phyloP scores from a whole-genome alignment of 1,140 invertebrate genomes.

The Sogatella furcifera region DNA sequence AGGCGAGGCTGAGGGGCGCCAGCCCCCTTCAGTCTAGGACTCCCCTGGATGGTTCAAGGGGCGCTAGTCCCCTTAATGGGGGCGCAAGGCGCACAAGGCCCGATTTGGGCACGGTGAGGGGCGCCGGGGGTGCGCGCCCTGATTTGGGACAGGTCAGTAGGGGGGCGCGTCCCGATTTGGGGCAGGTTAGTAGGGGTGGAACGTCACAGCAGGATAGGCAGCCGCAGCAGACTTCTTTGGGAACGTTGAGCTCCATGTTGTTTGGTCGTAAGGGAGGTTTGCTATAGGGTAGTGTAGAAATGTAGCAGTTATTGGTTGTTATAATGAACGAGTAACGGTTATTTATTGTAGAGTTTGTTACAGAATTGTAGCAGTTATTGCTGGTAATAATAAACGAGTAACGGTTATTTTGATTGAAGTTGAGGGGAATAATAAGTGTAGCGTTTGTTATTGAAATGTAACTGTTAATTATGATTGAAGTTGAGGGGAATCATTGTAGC shows the following conservation, averaged over 20 bases:
- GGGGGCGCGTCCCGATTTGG: constrained; percentile 28
- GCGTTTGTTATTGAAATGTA: too few relatives aligned
- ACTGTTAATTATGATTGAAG: too few relatives aligned
- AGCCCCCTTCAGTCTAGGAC: constrained; percentile 33
- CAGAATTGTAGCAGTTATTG: too few relatives aligned
- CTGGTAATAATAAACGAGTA: too few relatives aligned
- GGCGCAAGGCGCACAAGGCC: constrained; percentile 32
- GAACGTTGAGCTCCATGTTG: constrained; percentile 65
- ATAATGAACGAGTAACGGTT: too few relatives aligned
- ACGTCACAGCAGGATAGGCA: constrained; percentile 27
- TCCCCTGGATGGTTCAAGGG: constrained; percentile 29
- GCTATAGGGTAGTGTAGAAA: constrained; percentile 42
- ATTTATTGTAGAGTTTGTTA: too few relatives aligned
- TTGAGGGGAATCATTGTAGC: too few relatives aligned
- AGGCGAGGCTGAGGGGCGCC: constrained; percentile 28
- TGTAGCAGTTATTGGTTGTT: too few relatives aligned
- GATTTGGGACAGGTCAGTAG: constrained; percentile 29
- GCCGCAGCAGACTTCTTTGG: constrained; percentile 42
- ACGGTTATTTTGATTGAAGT: too few relatives aligned
- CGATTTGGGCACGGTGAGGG: constrained; percentile 29
- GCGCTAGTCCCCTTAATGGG: constrained; percentile 30
- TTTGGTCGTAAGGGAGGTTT: constrained; percentile 75
- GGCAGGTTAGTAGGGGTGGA: constrained; percentile 21
- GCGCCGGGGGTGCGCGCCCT: constrained; percentile 31
- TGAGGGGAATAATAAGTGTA: too few relatives aligned